A percentile compares a stretch with the other conserved stretches of the same genome.
These are phyloP conservation scores for Oenanthe melanoleuca DNA, from an alignment of 2,113 vertebrate species.

Conservation along the genomic window DNA sequence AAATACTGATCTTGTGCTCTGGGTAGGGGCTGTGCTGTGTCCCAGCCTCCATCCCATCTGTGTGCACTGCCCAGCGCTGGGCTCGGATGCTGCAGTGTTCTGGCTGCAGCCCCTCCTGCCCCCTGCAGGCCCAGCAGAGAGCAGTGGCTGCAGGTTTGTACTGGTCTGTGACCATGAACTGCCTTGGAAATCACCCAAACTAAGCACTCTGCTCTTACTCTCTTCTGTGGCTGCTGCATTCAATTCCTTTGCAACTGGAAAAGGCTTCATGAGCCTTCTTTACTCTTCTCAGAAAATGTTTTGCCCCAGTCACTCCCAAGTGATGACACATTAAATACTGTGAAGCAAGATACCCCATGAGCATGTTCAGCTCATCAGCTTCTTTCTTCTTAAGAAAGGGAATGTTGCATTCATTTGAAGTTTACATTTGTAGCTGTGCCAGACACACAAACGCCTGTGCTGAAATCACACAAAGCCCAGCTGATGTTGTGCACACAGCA, in stretches of 20 bases:
- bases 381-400: slow-evolving; percentile 10
- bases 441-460: neutral
- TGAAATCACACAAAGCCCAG: neutral
- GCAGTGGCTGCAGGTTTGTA: neutral
- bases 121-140: neutral
- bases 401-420: slow-evolving; percentile 17
- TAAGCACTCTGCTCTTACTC: neutral
- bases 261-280: neutral
- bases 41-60: neutral
- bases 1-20: neutral
- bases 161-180: neutral
- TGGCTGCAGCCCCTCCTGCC: neutral
- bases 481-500: neutral
- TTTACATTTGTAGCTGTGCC: neutral
- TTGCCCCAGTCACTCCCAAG: neutral
- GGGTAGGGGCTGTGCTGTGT: neutral
- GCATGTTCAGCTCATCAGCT: neutral
- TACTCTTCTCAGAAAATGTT: neutral
- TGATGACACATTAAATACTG: neutral
- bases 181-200: neutral
- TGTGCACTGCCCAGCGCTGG: neutral
- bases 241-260: neutral
- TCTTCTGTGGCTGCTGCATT: neutral
- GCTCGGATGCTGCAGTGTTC: accelerated
- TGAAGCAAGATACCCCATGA: neutral